Percentiles rank a stretch among this genome's conserved stretches.
Evolutionary conservation across 2,113 vertebrate genomes (phyloP).

Genomic region (Cacatua alba): DNA sequence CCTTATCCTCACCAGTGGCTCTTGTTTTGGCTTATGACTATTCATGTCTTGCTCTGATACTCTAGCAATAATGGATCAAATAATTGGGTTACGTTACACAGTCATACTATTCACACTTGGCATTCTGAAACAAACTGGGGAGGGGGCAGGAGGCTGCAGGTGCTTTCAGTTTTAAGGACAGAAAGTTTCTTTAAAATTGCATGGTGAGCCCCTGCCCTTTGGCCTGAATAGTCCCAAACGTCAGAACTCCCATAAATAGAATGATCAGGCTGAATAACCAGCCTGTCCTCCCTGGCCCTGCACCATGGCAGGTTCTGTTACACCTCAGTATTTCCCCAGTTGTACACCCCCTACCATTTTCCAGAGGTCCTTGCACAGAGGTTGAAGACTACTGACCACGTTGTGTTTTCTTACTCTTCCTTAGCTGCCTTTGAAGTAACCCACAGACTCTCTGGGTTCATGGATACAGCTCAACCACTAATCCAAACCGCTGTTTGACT

Average conservation of each 20-base stretch:
- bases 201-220: background rate
- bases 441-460: background rate
- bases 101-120: background rate
- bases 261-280: background rate
- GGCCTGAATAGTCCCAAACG: background rate
- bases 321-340: background rate
- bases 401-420: background rate
- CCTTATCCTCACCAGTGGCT: background rate
- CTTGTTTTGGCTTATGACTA: background rate
- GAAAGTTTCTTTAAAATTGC: background rate
- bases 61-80: background rate
- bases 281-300: background rate
- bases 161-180: background rate
- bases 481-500: background rate
- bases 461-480: background rate
- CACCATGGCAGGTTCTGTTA: background rate
- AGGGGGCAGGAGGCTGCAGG: background rate
- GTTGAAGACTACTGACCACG: accelerated
- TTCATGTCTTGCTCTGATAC: background rate
- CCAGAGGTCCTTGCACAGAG: background rate
- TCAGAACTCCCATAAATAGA: background rate
- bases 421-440: background rate
- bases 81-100: background rate
- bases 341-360: background rate
- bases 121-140: background rate